These are phyloP conservation scores for Eledone cirrhosa DNA, from an alignment of 2,888 invertebrate genomes.

Conservation along the genomic window DNA sequence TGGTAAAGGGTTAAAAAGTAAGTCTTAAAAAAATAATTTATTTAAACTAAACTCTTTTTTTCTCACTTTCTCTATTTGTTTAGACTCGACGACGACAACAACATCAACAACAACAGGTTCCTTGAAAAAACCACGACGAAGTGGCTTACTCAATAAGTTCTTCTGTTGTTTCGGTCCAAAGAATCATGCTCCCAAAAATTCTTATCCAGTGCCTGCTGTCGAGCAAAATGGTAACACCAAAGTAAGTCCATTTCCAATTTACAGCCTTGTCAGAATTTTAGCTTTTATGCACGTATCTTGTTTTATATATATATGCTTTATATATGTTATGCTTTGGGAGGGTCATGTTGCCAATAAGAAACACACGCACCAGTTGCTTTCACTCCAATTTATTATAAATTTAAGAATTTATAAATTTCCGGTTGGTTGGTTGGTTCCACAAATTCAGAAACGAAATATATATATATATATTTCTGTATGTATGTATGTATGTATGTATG, in stretches of 20 bases:
- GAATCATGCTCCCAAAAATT: conserved; percentile 51
- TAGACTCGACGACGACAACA: conserved; percentile 52
- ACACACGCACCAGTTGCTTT: too few species aligned
- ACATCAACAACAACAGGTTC: conserved; percentile 33
- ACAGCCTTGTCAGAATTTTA: too few species aligned
- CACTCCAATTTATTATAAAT: too few species aligned
- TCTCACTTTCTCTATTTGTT: conserved; percentile 36
- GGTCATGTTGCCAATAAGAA: too few species aligned
- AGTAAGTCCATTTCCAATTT: conserved; percentile 37
- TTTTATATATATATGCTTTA: too few species aligned
- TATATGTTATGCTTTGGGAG: too few species aligned
- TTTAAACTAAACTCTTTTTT: not conserved
- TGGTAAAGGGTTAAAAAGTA: too few species aligned
- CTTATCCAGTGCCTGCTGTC: conserved; percentile 50
- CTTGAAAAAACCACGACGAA: conserved; percentile 71
- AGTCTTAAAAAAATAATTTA: too few species aligned
- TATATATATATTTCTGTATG: too few species aligned
- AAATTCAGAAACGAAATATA: too few species aligned
- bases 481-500: not conserved
- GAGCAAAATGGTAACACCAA: conserved; percentile 59
- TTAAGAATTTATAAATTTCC: too few species aligned
- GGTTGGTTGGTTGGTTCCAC: too few species aligned
- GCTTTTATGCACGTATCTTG: not conserved
- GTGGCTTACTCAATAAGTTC: conserved; percentile 82
- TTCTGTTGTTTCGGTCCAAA: conserved; percentile 61